These are phyloP conservation scores for Ptychodera flava DNA, from an alignment of 35 echinoderm and acorn worm species.

Conservation along the genomic window DNA sequence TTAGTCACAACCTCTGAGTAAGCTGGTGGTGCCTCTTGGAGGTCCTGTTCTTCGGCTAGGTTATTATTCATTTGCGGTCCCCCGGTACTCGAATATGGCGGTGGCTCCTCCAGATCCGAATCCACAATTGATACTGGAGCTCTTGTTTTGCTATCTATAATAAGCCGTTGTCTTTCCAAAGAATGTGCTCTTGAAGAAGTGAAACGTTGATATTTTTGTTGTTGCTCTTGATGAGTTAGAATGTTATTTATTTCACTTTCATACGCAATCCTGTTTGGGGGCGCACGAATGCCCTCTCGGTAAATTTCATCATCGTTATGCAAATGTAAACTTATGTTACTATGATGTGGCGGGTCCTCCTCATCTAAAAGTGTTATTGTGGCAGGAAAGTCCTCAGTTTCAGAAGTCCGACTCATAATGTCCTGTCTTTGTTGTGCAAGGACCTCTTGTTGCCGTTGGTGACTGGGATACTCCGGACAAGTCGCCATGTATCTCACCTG, in stretches of 20 bases:
- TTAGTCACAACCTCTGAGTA: neutral
- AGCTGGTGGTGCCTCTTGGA: neutral
- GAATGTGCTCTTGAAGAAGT: neutral
- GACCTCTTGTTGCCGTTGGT: conserved; percentile 49
- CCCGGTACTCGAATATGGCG: conserved; percentile 55
- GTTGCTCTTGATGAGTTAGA: conserved; percentile 25
- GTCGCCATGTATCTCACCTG: neutral
- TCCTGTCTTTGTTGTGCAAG: conserved; percentile 50
- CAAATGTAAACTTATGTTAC: neutral
- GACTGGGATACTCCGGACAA: neutral
- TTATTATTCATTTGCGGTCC: neutral
- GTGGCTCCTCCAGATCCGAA: conserved; percentile 60
- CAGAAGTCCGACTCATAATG: conserved; percentile 49
- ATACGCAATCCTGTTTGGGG: conserved; percentile 81
- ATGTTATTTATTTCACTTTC: conserved; percentile 61
- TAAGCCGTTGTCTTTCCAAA: conserved; percentile 10
- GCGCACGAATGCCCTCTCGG: conserved; percentile 59
- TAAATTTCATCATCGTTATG: neutral
- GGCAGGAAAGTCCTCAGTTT: conserved; percentile 69
- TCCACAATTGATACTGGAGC: conserved; percentile 53
- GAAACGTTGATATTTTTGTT: conserved; percentile 21
- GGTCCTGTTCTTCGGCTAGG: neutral
- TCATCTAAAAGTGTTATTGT: conserved; percentile 60
- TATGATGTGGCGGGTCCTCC: conserved; percentile 57
- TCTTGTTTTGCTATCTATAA: conserved; percentile 77